Base-by-base conservation (phyloP, 2,797 vertebrate genomes). In the Mus minutoides region DNA sequence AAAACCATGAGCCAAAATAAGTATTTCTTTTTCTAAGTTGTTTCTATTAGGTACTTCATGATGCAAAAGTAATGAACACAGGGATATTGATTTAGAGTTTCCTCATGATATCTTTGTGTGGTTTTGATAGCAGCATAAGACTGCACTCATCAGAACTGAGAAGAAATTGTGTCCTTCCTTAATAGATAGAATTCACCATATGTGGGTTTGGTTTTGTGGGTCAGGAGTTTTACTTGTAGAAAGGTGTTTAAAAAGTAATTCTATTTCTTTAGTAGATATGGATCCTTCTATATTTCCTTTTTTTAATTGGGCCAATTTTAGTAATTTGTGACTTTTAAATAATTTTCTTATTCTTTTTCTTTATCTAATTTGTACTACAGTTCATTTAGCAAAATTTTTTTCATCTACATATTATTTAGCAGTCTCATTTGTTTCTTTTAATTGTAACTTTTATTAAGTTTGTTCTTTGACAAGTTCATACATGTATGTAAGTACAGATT, bases 241-340 rank as follows among this genome's bases (percentile, higher is more conserved):
- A 88, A 91, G 17, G n/a, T 58, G 62, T 94, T 77, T 85, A 93
- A 89, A 85, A 34, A 92, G 43, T 21, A 93, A 96, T 86, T 96
- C 37, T 82, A 95, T 71, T 76, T 89, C 73, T 40, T 93, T 85
- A 88, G 46, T 84, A 83, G 14, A 62, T 43, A 79, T 40, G 19
- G 34, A 85, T 43, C 34, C 71, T 0, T 71, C 14, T 40, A 58
- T 80, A 83, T 83, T 62, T 62, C 37, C 37, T 43, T 31, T 83
- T 83, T 26, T 26, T 83, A 60, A 40, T 29, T 62, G 37, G 37
- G 24, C 14, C 80, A 83, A 83, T 62, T 83, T 83, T 40, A 82
- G 54, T 60, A 43, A 43, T 60, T 80, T 83, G 79, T 83, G 37
- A 37, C 54, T 80, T 82, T 82, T 29, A 29, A 82, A 82, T 82